Base-by-base conservation (phyloP, 35 echinoderm and acorn worm species). In the Apostichopus parvimensis region DNA sequence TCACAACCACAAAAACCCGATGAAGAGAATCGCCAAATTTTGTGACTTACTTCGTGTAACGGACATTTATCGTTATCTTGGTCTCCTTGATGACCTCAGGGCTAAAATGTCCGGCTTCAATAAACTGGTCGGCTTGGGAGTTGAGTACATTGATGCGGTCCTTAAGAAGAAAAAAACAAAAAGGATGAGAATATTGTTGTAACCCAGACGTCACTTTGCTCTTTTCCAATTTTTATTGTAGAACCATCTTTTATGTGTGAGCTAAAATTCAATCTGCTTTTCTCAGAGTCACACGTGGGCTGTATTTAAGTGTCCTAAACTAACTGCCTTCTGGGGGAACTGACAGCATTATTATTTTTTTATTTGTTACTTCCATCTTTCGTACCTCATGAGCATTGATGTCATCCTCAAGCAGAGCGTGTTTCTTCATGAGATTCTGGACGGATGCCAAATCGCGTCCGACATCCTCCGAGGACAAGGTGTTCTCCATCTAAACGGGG, bases 401-500 rank as follows among this genome's bases (percentile, higher is more conserved):
- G 53, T 99, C 97, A 90, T 95, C 97, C 66, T 99, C 97, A 55
- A 98, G 57, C 54, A 99, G 93, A 34, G 94, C 91, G 56, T 99
- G 94, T 60, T 99, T 99, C 95, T 96, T 96, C 14, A 99, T 77
- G 53, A 99, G 92, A 93, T 99, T 96, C 80, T 93, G 91, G 14
- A 98, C 97, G 5, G 97, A 99, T 85, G 97, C 87, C 75, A 99
- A 77, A 62, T 99, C 97, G 91, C 97, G 95, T 81, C 97, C 97
- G 22, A 96, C 76, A 71, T 98, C 97, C 66, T 99, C 95, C 24
- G 97, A 99, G n/a, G 97, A 80, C 87, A 99, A 91, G 65, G 93
- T 93, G 53, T 93, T 94, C 88, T 99, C 97, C 75, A 96, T 94
- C 95, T 96, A 26, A 79, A 54, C 57, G 89, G 65, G 57, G 34